Evolutionary conservation across 1,140 invertebrate genomes (phyloP).

Genomic region (Adoxophyes honmai): DNA sequence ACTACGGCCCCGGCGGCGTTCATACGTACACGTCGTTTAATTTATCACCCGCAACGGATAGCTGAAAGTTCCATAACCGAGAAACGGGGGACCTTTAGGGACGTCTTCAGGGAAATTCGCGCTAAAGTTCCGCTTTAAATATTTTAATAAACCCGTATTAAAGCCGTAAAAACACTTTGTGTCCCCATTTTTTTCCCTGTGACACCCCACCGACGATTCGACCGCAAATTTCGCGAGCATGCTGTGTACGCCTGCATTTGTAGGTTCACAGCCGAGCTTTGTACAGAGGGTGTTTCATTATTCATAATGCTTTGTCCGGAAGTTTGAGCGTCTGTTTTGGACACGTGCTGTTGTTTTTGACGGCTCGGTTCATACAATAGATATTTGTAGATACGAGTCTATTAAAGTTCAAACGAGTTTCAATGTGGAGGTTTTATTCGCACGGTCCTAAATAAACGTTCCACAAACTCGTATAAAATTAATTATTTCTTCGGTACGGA

Average conservation of each 20-base stretch:
- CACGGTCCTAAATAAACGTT: not conserved
- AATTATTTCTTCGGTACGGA: no score
- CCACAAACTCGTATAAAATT: not conserved
- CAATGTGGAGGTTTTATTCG: constrained; percentile 10
- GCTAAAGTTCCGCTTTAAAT: constrained; percentile 72
- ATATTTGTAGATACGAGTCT: constrained; percentile 24
- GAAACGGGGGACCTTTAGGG: constrained; percentile 48
- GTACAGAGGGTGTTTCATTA: constrained; percentile 61
- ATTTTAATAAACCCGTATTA: constrained; percentile 76
- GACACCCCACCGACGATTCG: constrained; percentile 37
- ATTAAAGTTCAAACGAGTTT: constrained; percentile 21
- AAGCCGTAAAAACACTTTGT: constrained; percentile 72
- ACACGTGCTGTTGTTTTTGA: constrained; percentile 56
- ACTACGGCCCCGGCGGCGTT: constrained; percentile 34
- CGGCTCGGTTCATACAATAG: constrained; percentile 30
- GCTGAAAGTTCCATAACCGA: constrained; percentile 53
- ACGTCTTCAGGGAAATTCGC: constrained; percentile 69
- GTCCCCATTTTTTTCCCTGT: constrained; percentile 54
- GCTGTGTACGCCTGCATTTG: constrained; percentile 28
- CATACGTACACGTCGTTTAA: constrained; percentile 51
- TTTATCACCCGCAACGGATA: constrained; percentile 59
- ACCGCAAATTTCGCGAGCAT: constrained; percentile 45
- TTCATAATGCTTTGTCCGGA: constrained; percentile 69
- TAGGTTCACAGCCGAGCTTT: constrained; percentile 34
- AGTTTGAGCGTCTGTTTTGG: constrained; percentile 48